phyloP scores from a whole-genome alignment of 2,888 invertebrate genomes.

The Galerucella pusilla region DNA sequence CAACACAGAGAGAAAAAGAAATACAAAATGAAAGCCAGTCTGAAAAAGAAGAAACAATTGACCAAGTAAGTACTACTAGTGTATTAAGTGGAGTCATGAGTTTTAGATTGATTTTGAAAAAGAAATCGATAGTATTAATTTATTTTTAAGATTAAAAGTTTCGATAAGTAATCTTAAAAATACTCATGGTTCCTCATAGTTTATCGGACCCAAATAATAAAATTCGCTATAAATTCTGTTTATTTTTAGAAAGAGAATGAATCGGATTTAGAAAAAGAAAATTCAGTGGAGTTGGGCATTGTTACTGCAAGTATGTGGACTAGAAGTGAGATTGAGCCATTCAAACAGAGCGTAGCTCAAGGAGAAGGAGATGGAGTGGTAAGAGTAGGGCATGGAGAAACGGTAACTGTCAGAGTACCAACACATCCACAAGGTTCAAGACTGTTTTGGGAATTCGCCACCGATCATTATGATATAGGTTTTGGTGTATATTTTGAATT shows the following conservation, averaged over 20 bases:
- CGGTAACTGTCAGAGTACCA: slow-evolving; percentile 96
- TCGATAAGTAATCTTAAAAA: too few species aligned
- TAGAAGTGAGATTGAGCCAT: slow-evolving; percentile 83
- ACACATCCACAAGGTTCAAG: slow-evolving; percentile 94
- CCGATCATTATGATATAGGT: slow-evolving; percentile 96
- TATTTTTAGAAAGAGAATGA: slow-evolving; percentile 21
- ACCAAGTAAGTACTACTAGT: slow-evolving; percentile 29
- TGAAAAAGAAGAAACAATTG: slow-evolving; percentile 43
- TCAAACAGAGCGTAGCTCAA: slow-evolving; percentile 83
- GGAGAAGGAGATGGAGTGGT: slow-evolving; percentile 86
- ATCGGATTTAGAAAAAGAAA: slow-evolving; percentile 40
- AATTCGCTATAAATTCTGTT: slow-evolving; percentile 38
- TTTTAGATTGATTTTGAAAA: too few species aligned
- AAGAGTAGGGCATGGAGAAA: slow-evolving; percentile 95
- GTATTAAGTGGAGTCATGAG: too few species aligned
- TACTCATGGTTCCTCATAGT: too few species aligned
- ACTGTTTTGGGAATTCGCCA: slow-evolving; percentile 99
- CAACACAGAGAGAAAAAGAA: slow-evolving; percentile 63
- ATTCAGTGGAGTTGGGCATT: slow-evolving; percentile 58
- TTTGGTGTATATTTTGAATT: slow-evolving; percentile 99
- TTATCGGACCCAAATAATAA: slow-evolving; percentile 9
- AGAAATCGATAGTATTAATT: too few species aligned
- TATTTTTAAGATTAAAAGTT: too few species aligned
- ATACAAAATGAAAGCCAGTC: slow-evolving; percentile 42
- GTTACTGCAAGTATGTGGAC: slow-evolving; percentile 97